Evolutionary conservation across 2,113 vertebrate species (phyloP).

Genomic region (Poeciliopsis turrubarensis): DNA sequence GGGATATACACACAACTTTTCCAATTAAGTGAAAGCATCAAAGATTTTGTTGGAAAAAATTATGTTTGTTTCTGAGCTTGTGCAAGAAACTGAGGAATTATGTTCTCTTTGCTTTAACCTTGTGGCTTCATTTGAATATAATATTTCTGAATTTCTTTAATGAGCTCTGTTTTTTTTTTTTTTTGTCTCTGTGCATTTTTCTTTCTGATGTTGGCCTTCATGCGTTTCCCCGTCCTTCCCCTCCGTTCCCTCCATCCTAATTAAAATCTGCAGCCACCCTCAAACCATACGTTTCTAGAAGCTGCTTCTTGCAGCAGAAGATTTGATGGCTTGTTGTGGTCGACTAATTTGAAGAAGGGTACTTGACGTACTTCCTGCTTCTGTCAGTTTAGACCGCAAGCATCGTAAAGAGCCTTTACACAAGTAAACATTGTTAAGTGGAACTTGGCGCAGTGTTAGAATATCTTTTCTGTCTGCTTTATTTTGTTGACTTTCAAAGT

Average conservation of each 20-base stretch:
- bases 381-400: background rate
- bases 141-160: conserved; percentile 55
- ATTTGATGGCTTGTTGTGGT: conserved; percentile 37
- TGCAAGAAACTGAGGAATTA: conserved; percentile 19
- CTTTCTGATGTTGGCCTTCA: conserved; percentile 44
- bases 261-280: conserved; percentile 34
- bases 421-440: background rate
- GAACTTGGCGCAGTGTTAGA: background rate
- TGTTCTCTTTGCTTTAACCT: conserved; percentile 57
- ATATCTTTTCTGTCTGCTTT: background rate
- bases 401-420: background rate
- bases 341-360: conserved; percentile 28
- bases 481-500: background rate
- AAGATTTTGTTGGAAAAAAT: background rate
- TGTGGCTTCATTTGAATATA: conserved; percentile 56
- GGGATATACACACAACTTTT: conserved; percentile 30
- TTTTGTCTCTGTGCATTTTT: conserved; percentile 21
- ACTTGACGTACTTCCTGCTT: conserved; percentile 31
- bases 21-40: conserved; percentile 19
- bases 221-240: background rate
- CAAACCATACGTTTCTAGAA: conserved; percentile 3
- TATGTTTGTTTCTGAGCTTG: conserved; percentile 22
- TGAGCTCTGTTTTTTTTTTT: conserved; percentile 37
- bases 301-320: conserved; percentile 7
- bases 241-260: conserved; percentile 8